A percentile compares a stretch with the other conserved stretches of the same genome.
These are phyloP conservation scores for Forbesichthys agassizii DNA, from an alignment of 2,113 vertebrate genomes.

Conservation along the genomic window DNA sequence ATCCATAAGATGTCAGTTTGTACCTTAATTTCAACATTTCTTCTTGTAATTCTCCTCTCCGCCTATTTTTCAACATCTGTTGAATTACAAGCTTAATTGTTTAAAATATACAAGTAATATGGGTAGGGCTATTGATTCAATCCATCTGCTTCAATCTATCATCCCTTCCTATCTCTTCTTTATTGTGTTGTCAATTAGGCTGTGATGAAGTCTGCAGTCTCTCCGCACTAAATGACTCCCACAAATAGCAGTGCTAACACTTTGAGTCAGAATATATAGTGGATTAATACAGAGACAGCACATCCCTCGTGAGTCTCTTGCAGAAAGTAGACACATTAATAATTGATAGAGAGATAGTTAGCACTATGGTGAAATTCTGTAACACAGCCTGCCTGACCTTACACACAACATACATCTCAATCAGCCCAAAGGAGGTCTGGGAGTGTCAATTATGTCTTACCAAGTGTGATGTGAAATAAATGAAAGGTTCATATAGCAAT, in stretches of 20 bases:
- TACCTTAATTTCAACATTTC: neutral
- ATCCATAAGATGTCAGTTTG: conserved; percentile 45
- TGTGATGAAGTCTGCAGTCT: conserved; percentile 35
- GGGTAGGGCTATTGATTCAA: conserved; percentile 67
- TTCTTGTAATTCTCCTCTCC: no score
- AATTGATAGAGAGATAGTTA: conserved; percentile 67
- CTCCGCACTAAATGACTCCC: conserved; percentile 43
- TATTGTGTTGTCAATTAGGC: conserved; percentile 65
- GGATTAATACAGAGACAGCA: conserved; percentile 69
- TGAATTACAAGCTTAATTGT: conserved; percentile 40
- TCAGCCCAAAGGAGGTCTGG: conserved; percentile 56
- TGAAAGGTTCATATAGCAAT: conserved; percentile 13
- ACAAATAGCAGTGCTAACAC: conserved; percentile 49
- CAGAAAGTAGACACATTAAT: conserved; percentile 66
- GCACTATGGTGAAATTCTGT: conserved; percentile 43
- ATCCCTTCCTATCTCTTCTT: conserved; percentile 59
- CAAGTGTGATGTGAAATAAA: conserved; percentile 44
- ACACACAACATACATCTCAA: conserved; percentile 55
- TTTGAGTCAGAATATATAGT: conserved; percentile 66
- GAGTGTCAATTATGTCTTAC: conserved; percentile 54
- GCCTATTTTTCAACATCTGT: no score
- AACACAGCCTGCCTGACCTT: conserved; percentile 26
- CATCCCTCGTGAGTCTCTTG: conserved; percentile 65
- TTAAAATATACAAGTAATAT: conserved; percentile 36
- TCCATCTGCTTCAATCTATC: conserved; percentile 63